These are phyloP conservation scores for Pygmarrhopalites habei DNA, from an alignment of 1,140 invertebrate species.

Conservation along the genomic window DNA sequence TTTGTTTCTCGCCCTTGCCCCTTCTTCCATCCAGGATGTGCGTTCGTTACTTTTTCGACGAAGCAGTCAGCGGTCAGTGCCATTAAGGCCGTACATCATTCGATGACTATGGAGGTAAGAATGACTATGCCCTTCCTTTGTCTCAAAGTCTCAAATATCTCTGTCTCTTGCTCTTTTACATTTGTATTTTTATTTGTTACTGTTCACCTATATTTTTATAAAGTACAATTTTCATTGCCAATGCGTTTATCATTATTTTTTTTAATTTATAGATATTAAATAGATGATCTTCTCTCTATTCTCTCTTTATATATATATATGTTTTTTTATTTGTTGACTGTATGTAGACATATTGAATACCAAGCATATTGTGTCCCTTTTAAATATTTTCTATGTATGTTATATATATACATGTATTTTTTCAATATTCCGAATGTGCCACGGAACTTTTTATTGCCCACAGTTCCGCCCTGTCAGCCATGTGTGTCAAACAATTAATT, in stretches of 20 bases:
- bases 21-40: constrained; percentile 64
- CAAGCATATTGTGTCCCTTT: too few relatives aligned
- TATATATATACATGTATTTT: not conserved
- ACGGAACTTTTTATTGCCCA: not conserved
- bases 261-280: too few relatives aligned
- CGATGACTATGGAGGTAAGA: constrained; percentile 91
- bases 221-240: too few relatives aligned
- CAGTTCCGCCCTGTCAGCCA: not conserved
- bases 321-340: not conserved
- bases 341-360: too few relatives aligned
- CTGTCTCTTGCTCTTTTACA: not conserved
- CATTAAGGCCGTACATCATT: constrained; percentile 95
- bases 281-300: too few relatives aligned
- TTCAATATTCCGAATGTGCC: not conserved
- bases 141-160: constrained; percentile 3
- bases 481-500: too few relatives aligned
- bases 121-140: constrained; percentile 1
- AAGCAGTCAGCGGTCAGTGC: constrained; percentile 93
- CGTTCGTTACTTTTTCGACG: constrained; percentile 94
- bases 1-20: too few relatives aligned
- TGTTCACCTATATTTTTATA: too few relatives aligned
- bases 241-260: too few relatives aligned
- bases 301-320: not conserved
- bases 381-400: too few relatives aligned
- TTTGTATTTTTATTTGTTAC: not conserved